Percentiles rank a stretch among this genome's conserved stretches.
Conservation (phyloP, 2,113 vertebrate genomes). For the Malurus alboscapulatus region DNA sequence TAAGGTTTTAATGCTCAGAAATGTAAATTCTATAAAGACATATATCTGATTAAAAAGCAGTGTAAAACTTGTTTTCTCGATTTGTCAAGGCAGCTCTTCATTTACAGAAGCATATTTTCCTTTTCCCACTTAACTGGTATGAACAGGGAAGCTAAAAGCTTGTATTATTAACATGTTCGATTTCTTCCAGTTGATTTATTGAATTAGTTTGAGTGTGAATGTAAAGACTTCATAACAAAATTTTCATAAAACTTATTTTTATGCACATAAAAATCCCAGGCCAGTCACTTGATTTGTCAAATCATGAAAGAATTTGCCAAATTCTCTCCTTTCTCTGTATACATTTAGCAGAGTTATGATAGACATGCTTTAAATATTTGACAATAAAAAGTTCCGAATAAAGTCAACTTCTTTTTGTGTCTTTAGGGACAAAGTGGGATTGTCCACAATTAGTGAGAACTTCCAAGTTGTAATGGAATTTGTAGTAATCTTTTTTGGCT, state of each 20-base stretch:
- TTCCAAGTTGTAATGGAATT: background rate
- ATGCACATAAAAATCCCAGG: background rate
- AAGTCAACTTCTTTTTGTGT: background rate
- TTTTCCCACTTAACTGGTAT: background rate
- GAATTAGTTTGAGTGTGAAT: background rate
- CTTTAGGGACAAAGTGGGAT: background rate
- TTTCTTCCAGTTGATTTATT: background rate
- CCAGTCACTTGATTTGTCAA: background rate
- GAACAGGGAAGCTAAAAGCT: background rate
- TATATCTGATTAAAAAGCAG: background rate
- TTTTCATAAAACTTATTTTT: background rate
- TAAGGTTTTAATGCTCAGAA: background rate
- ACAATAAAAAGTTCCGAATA: background rate
- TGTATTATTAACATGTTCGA: background rate
- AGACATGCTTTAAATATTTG: background rate
- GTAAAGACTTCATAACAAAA: background rate
- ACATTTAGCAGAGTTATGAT: background rate
- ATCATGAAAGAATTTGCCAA: background rate
- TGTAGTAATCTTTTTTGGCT: background rate
- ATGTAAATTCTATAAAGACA: background rate
- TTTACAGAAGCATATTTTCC: background rate
- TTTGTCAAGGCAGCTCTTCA: background rate
- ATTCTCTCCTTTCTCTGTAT: background rate
- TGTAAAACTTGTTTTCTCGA: background rate
- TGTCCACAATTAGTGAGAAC: background rate